Evolutionary conservation across 1,140 invertebrate species (phyloP), one percentile per base, ranked within the genome.

Genomic region (Megalonaias nervosa): DNA sequence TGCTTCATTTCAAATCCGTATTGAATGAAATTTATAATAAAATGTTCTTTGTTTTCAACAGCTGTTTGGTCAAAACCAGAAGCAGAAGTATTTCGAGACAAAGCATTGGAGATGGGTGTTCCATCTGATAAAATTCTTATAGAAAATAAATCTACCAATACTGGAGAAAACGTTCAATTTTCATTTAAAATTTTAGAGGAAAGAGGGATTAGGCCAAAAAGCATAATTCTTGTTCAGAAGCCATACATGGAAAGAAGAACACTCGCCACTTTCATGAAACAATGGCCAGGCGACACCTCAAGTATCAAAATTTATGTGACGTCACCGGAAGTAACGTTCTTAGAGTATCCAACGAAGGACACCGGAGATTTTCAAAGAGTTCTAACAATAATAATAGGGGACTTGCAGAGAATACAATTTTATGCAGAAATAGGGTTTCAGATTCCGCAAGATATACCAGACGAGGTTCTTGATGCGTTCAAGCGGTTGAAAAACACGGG

Each of bases 201-300:
- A 31, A 74, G 55, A 17, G 56, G 67, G 5, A 57, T 65, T 11
- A 12, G 74, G 11, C 84, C 83, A 1, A 71, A 62, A 13, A 74
- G 72, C 15, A 60, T 86, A 12, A 83, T 88, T 26, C 61, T 88
- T 57, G 87, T 86, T 31, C 84, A 86, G 55, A 87, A 85, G 66
- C 86, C 86, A 1, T 82, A 85, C 57, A 86, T 87, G 86, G 87
- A 86, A 55, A 74, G 83, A 21, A 77, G 87, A 19, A 76, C 84
- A 31, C 79, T 79, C 26, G 82, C 86, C 59, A 88, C 87, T n/a
- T 88, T 88, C 61, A 74, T 80, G 80, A 87, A 87, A 73, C 86
- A 88, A 70, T 88, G 84, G 84, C 79, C 81, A 17, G 74, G 64
- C 15, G 59, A 71, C 2, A 26, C 74, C 19, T 19, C 57, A 31